A percentile compares a stretch with the other conserved stretches of the same genome.
Conservation (phyloP, 2,113 vertebrate genomes). For the Axis porcinus region DNA sequence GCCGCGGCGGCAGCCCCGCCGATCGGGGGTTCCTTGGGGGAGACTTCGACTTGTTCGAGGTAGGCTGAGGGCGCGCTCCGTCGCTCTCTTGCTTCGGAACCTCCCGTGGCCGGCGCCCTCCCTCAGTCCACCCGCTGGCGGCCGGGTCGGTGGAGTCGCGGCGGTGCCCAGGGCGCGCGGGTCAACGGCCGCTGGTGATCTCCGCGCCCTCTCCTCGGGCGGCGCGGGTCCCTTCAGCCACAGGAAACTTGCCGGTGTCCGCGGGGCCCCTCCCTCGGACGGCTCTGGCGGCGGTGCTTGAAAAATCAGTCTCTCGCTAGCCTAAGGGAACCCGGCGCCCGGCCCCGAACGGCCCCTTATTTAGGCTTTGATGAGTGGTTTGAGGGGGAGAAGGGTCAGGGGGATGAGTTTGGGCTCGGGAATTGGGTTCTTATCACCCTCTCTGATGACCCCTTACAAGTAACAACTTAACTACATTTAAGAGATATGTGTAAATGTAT, state of each 20-base stretch:
- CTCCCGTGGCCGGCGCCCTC: neutral
- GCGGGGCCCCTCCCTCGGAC: neutral
- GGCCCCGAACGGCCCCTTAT: neutral
- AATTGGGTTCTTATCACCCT: no score
- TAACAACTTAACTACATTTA: neutral
- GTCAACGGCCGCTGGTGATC: neutral
- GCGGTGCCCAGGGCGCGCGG: neutral
- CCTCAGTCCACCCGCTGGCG: neutral
- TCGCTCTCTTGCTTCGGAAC: neutral
- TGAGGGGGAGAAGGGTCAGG: accelerated
- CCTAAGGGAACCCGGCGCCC: neutral
- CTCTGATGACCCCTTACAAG: neutral
- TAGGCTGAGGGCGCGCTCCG: slow-evolving; percentile 41
- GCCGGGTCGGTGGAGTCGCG: neutral
- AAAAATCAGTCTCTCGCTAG: neutral
- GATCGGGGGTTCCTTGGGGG: neutral
- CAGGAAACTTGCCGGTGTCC: slow-evolving; percentile 19
- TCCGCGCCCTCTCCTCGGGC: neutral
- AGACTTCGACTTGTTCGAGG: slow-evolving; percentile 48
- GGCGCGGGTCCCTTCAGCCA: neutral
- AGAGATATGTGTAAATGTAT: neutral
- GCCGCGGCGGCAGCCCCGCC: neutral
- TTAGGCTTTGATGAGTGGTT: neutral
- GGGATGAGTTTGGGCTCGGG: neutral
- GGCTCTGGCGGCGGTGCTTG: neutral